phyloP scores from a whole-genome alignment of 2,797 vertebrate species.

The Microtus agrestis region DNA sequence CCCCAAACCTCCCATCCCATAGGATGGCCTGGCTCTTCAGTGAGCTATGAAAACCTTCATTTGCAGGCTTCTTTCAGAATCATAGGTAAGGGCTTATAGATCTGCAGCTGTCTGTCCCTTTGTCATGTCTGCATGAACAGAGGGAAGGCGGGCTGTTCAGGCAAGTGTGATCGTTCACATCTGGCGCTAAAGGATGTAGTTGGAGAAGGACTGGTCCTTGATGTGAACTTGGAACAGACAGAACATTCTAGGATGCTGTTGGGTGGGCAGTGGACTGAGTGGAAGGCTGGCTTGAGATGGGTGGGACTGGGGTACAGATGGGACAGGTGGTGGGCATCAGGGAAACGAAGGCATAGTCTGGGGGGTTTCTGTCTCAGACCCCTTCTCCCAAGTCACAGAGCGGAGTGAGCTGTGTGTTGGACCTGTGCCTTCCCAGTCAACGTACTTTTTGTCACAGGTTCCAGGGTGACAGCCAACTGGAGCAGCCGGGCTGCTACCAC shows the following conservation, averaged over 20 bases:
- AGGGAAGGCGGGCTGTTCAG: not conserved
- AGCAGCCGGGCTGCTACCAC: slow-evolving; percentile 94
- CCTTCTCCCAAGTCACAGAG: not conserved
- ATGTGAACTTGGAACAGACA: not conserved
- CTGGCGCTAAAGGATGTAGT: not conserved
- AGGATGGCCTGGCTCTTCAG: not conserved
- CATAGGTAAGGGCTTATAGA: not conserved
- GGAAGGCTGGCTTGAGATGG: not conserved
- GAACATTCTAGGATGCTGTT: accelerated
- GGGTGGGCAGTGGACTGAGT: not conserved
- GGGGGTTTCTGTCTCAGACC: too few relatives aligned
- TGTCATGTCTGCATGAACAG: not conserved
- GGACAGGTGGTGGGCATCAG: not conserved
- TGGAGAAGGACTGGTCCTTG: not conserved
- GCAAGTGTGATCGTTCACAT: accelerated
- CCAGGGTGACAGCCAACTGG: slow-evolving; percentile 90
- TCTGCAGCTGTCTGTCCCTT: not conserved
- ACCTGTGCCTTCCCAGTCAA: not conserved
- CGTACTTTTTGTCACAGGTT: slow-evolving; percentile 41
- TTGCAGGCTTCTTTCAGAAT: not conserved
- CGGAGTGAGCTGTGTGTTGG: not conserved
- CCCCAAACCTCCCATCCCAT: not conserved
- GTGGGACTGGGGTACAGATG: not conserved
- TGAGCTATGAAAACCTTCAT: not conserved
- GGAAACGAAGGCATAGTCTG: not conserved